These are phyloP conservation scores for Phrixothrix hirtus DNA, from an alignment of 2,888 invertebrate species.

Conservation along the genomic window DNA sequence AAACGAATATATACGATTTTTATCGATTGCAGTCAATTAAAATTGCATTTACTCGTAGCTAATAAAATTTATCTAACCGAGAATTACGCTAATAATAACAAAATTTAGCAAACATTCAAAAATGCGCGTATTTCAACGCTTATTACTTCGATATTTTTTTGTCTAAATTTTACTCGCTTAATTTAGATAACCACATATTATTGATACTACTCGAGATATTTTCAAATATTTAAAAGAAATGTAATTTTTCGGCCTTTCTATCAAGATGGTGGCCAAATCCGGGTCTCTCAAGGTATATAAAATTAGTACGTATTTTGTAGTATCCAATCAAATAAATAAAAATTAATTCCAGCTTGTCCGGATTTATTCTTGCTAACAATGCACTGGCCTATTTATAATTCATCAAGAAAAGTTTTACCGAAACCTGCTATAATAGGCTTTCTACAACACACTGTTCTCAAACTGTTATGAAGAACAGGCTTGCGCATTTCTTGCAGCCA, in stretches of 20 bases:
- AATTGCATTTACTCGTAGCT: too few species aligned
- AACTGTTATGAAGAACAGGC: too few species aligned
- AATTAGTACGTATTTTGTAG: background rate
- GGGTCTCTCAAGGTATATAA: background rate
- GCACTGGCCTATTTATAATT: too few species aligned
- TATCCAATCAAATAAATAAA: background rate
- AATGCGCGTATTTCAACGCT: background rate
- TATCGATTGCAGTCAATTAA: too few species aligned
- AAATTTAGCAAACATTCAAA: background rate
- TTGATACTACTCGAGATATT: background rate
- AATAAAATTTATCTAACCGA: too few species aligned
- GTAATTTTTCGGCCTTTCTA: background rate
- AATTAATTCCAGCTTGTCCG: background rate
- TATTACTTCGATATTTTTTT: background rate
- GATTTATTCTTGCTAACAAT: background rate
- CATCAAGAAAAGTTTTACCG: too few species aligned
- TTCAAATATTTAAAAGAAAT: background rate
- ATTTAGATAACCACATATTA: too few species aligned
- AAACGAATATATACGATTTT: background rate
- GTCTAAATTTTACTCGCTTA: background rate
- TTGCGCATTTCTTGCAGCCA: too few species aligned
- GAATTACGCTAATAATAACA: background rate
- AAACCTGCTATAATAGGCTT: too few species aligned
- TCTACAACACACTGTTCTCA: too few species aligned
- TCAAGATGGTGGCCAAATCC: constrained; percentile 1